Percentiles rank a stretch among this genome's conserved stretches.
Evolutionary conservation across 2,797 vertebrate genomes (phyloP).

Genomic region (Mormyrops boulengeri): DNA sequence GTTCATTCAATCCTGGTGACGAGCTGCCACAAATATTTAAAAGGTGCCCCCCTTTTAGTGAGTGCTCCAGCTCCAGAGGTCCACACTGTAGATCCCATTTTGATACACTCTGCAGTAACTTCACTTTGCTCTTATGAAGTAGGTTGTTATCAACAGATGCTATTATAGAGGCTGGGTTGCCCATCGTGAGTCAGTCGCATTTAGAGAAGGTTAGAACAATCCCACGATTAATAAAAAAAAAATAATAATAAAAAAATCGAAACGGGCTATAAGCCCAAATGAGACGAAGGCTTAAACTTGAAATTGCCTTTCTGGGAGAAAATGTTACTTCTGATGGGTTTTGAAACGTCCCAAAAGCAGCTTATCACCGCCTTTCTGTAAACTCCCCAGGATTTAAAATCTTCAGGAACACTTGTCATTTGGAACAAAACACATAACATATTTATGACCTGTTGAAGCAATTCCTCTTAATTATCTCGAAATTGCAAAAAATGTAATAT

Average conservation of each 20-base stretch:
- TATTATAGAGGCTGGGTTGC: constrained; percentile 30
- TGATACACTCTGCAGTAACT: constrained; percentile 28
- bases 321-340: constrained; percentile 26
- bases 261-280: constrained; percentile 30
- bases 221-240: constrained; percentile 30
- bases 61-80: neutral
- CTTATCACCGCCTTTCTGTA: constrained; percentile 20
- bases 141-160: constrained; percentile 33
- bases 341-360: constrained; percentile 27
- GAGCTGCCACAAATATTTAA: neutral
- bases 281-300: constrained; percentile 29
- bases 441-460: neutral
- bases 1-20: constrained; percentile 24
- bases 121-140: constrained; percentile 26
- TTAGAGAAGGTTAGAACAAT: constrained; percentile 28
- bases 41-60: neutral
- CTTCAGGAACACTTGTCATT: constrained; percentile 17
- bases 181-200: constrained; percentile 27
- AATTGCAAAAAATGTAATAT: neutral
- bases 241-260: constrained; percentile 26
- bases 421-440: neutral
- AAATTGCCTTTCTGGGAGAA: constrained; percentile 33
- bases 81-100: constrained; percentile 9
- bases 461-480: neutral
- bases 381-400: neutral